These are phyloP conservation scores for Ips typographus DNA, from an alignment of 1,140 invertebrate genomes.

Conservation along the genomic window DNA sequence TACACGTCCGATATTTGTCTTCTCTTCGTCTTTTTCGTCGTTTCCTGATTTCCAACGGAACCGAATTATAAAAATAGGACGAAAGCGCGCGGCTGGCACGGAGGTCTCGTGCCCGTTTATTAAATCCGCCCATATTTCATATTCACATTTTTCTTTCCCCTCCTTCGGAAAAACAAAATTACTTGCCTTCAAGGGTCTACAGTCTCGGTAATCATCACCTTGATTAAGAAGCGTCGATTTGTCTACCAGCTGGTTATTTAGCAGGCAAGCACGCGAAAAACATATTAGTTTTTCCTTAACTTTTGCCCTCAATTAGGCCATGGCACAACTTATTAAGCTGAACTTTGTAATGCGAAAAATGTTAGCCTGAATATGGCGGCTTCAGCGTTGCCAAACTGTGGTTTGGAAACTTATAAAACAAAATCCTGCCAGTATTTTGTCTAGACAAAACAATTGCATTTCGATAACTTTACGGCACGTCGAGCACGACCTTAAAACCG, in stretches of 20 bases:
- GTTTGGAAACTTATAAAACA: not conserved
- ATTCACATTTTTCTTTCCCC: not conserved
- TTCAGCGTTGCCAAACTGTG: too few relatives aligned
- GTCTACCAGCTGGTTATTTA: too few relatives aligned
- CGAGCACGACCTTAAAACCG: not conserved
- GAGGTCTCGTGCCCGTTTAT: not conserved
- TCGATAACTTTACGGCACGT: not conserved
- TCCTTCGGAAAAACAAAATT: too few relatives aligned
- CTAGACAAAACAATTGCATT: not conserved
- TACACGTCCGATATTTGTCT: constrained; percentile 18
- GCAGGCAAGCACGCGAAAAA: too few relatives aligned
- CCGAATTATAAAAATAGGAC: constrained; percentile 18
- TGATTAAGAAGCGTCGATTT: too few relatives aligned
- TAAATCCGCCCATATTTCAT: constrained; percentile 2
- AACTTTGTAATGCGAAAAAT: too few relatives aligned
- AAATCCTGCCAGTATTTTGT: not conserved
- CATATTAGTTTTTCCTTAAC: too few relatives aligned
- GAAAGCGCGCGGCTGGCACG: not conserved
- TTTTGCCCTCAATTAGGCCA: too few relatives aligned
- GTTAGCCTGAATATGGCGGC: too few relatives aligned
- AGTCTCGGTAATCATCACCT: too few relatives aligned
- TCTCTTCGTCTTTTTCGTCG: constrained; percentile 9
- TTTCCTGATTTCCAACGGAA: constrained; percentile 19
- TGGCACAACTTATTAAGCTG: too few relatives aligned
- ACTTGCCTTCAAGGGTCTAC: too few relatives aligned